These are phyloP conservation scores for Pygoscelis adeliae DNA, from an alignment of 2,113 vertebrate species.

Conservation along the genomic window DNA sequence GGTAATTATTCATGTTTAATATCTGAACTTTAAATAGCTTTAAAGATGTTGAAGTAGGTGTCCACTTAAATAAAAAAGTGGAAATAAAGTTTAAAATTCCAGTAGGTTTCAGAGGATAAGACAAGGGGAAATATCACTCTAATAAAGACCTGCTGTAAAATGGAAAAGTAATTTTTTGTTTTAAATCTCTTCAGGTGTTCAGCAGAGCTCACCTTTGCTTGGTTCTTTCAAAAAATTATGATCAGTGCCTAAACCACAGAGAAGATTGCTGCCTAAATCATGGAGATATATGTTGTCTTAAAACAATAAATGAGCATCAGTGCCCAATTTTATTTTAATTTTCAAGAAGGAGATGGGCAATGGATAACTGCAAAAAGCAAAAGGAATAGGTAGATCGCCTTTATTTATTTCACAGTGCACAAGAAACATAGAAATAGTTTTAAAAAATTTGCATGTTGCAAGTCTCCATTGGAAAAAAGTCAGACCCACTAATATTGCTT, in stretches of 20 bases:
- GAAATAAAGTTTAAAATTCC: constrained; percentile 42
- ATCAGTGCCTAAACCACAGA: background rate
- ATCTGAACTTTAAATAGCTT: constrained; percentile 41
- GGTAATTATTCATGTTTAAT: constrained; percentile 55
- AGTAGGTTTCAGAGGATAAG: background rate
- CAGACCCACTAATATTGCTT: background rate
- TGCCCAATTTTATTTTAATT: background rate
- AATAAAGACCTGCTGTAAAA: constrained; percentile 15
- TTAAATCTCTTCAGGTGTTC: constrained; percentile 4
- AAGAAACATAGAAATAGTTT: background rate
- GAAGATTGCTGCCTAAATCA: background rate
- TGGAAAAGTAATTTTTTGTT: constrained; percentile 3
- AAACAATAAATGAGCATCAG: background rate
- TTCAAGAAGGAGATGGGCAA: background rate
- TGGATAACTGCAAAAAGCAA: background rate
- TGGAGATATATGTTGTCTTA: background rate
- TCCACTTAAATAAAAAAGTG: constrained; percentile 38
- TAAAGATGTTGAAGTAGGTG: constrained; percentile 29
- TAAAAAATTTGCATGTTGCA: background rate
- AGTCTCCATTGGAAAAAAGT: background rate
- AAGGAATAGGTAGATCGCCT: background rate
- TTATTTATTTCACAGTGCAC: background rate
- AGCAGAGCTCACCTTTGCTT: background rate
- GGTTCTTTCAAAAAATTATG: background rate
- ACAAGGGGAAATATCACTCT: background rate